A percentile compares a stretch with the other conserved stretches of the same genome.
phyloP scores from a whole-genome alignment of 1,140 invertebrate genomes.

The Hylaeus anthracinus region DNA sequence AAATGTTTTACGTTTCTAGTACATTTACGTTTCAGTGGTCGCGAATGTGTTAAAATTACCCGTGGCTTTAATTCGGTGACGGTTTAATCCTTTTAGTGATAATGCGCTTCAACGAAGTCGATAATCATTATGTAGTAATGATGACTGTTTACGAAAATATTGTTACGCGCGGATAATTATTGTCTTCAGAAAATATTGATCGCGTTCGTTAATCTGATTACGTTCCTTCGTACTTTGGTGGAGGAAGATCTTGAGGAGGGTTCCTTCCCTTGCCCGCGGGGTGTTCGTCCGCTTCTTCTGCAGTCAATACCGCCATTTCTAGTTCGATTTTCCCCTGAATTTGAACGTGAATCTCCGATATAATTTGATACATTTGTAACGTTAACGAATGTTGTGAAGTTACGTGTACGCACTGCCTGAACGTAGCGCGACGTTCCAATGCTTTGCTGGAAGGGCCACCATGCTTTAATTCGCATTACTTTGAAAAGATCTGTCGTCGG shows the following conservation, averaged over 20 bases:
- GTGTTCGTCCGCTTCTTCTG: conserved; percentile 81
- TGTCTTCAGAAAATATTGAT: too few species aligned
- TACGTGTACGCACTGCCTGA: conserved; percentile 73
- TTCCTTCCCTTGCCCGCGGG: conserved; percentile 84
- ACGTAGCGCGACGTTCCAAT: conserved; percentile 69
- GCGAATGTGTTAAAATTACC: too few species aligned
- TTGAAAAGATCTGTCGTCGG: conserved; percentile 90
- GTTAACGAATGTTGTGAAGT: too few species aligned
- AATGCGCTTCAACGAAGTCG: too few species aligned
- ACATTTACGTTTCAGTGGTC: too few species aligned
- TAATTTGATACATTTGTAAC: too few species aligned
- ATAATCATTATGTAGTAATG: too few species aligned
- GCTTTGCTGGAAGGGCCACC: conserved; percentile 89
- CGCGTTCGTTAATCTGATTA: neutral
- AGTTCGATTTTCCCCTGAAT: conserved; percentile 85
- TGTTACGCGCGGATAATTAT: too few species aligned
- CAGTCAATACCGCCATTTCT: conserved; percentile 83
- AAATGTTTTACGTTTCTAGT: too few species aligned
- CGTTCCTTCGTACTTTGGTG: conserved; percentile 77
- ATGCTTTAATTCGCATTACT: conserved; percentile 86
- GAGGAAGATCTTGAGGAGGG: conserved; percentile 82
- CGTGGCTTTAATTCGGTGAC: too few species aligned
- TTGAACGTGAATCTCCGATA: conserved; percentile 9
- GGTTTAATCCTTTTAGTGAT: too few species aligned
- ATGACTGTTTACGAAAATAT: too few species aligned